Base-by-base conservation (phyloP, 2,888 invertebrate species). In the Azorinus chamasolen region DNA sequence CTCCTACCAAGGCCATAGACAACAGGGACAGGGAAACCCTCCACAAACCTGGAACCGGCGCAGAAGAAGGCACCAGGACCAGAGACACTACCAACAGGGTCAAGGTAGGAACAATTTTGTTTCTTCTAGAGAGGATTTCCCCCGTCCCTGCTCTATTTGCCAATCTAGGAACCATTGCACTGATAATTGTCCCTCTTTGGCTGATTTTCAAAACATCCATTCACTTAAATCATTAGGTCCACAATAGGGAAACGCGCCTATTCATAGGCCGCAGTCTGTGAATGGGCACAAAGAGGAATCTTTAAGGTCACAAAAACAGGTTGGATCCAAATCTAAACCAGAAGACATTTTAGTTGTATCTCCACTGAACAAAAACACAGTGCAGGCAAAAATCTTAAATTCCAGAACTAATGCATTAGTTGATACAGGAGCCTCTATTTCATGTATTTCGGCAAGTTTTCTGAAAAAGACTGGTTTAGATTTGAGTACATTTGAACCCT, bases 361-460 rank as follows among this genome's bases (percentile, higher is more conserved):
- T 41, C 41, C 41, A 41, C 41, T 41, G 8, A 41, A 41, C 41
- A 41, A 41, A 16, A 41, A 41, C 16, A 41, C 41, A 41, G 16
- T 41, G 8, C 16, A 8, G 8, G 41, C 16, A 12, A 41, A 41
- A 16, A 16, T 41, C 10, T 41, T 41, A 41, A 41, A 41, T 41
- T 8, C 10, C 10, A 8, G 41, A 41, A 16, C 16, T 12, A 41
- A 41, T 41, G 41, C 41, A 8, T 41, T 41, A 16, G 41, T 41
- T 41, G 41, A 41, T 41, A 41, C 41, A 41, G 41, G 41, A 41
- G 41, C 41, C 16, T 41, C 41, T 12, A 41, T 41, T 41, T 41
- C 41, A 8, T 41, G 41, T 41, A 41, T 41, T 12, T 41, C 41
- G 8, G 41, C 41, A 12, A 41, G 41, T 41, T 41, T 41, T 41